These are phyloP conservation scores for Leptura quadrifasciata DNA, from an alignment of 2,888 invertebrate species.

Conservation along the genomic window DNA sequence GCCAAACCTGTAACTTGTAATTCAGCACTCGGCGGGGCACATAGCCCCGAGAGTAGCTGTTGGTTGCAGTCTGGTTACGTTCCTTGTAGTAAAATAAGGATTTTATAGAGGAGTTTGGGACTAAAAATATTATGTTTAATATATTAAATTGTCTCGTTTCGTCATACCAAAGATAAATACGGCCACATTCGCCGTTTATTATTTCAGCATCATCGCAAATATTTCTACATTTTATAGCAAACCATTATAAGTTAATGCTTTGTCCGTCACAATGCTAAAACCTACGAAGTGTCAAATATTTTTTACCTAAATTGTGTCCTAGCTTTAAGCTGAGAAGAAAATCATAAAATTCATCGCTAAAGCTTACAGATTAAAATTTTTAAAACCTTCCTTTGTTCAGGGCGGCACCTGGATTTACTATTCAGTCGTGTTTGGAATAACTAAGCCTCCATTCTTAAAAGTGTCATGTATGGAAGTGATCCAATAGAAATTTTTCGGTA, in stretches of 20 bases:
- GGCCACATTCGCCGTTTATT: too few species aligned
- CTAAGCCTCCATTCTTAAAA: constrained; percentile 59
- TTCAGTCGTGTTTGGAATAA: constrained; percentile 62
- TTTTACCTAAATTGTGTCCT: constrained; percentile 21
- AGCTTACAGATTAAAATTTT: constrained; percentile 40
- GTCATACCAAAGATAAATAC: too few species aligned
- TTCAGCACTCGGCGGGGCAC: too few species aligned
- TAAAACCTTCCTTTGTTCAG: constrained; percentile 40
- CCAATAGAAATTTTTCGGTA: constrained; percentile 51
- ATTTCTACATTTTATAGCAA: neutral
- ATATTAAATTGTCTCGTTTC: too few species aligned
- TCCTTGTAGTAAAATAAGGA: too few species aligned
- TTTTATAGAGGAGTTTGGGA: too few species aligned
- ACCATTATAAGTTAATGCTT: neutral
- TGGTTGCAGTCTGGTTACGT: too few species aligned
- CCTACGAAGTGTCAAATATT: constrained; percentile 7
- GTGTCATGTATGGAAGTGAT: constrained; percentile 52
- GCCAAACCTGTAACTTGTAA: too few species aligned
- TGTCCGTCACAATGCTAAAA: neutral
- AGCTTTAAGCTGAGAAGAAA: constrained; percentile 26
- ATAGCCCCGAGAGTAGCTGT: too few species aligned
- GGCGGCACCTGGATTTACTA: constrained; percentile 60
- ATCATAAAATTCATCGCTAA: constrained; percentile 33
- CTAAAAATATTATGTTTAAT: too few species aligned
- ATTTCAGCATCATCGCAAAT: neutral